These are phyloP conservation scores for Phylloscopus trochiloides DNA, from an alignment of 2,113 vertebrate genomes.

Conservation along the genomic window DNA sequence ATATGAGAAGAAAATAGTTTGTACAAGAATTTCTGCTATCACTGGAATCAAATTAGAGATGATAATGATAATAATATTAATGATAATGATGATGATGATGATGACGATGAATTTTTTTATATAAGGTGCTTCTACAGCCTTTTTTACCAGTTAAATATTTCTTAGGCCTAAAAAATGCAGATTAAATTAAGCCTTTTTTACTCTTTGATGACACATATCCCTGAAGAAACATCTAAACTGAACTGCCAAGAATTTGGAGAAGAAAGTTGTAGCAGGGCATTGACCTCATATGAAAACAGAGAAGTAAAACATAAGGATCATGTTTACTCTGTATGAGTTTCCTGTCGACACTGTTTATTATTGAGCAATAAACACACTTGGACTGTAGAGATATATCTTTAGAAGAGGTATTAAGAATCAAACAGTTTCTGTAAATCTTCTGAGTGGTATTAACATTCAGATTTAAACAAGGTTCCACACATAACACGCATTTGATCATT, in stretches of 20 bases:
- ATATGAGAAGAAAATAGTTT: neutral
- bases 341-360: conserved; percentile 74
- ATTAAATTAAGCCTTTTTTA: neutral
- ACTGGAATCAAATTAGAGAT: neutral
- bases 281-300: conserved; percentile 55
- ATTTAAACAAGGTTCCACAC: conserved; percentile 52
- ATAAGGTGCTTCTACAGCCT: neutral
- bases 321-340: conserved; percentile 72
- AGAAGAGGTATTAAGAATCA: conserved; percentile 68
- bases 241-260: neutral
- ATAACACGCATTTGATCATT: conserved; percentile 49
- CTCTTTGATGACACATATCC: neutral
- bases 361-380: conserved; percentile 73
- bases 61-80: too few species aligned
- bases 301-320: conserved; percentile 63
- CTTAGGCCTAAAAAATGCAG: neutral
- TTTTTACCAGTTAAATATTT: neutral
- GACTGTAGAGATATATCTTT: conserved; percentile 55
- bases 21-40: neutral
- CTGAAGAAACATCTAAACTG: conserved; percentile 12
- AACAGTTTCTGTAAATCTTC: conserved; percentile 72
- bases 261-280: conserved; percentile 46
- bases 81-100: too few species aligned
- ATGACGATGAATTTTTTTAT: neutral
- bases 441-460: conserved; percentile 58